These are phyloP conservation scores for Saguinus imperator DNA, from an alignment of 2,113 vertebrate species.

Conservation along the genomic window DNA sequence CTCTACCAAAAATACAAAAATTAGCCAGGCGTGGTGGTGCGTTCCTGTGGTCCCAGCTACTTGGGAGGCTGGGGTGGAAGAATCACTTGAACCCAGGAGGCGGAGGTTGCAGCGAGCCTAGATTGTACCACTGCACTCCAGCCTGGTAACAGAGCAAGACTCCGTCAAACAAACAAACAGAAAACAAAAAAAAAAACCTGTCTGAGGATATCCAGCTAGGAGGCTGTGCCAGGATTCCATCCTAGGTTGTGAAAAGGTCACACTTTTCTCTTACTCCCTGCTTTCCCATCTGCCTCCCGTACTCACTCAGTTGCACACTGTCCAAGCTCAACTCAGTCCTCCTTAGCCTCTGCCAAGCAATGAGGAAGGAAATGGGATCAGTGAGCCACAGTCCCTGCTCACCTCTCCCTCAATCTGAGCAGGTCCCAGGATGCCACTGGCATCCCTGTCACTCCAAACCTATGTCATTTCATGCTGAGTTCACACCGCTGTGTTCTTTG, in stretches of 20 bases:
- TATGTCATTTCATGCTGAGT: constrained; percentile 23
- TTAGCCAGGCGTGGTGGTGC: too few relatives aligned
- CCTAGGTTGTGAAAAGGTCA: not conserved
- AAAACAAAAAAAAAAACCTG: not conserved
- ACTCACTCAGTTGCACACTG: not conserved
- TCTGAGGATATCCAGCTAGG: not conserved
- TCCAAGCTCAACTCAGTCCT: not conserved
- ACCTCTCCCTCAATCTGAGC: not conserved
- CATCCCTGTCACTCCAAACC: not conserved
- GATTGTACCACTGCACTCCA: too few relatives aligned
- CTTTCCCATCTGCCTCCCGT: not conserved
- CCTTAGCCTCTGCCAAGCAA: not conserved
- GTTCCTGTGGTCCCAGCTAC: too few relatives aligned
- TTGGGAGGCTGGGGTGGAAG: too few relatives aligned
- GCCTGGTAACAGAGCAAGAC: too few relatives aligned
- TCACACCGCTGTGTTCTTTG: not conserved
- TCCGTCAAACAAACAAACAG: too few relatives aligned
- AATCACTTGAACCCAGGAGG: too few relatives aligned
- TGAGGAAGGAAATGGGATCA: not conserved
- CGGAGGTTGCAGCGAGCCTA: too few relatives aligned
- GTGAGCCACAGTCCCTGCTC: not conserved
- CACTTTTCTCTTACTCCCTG: too few relatives aligned
- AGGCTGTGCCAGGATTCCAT: not conserved
- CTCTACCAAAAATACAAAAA: too few relatives aligned
- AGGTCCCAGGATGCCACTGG: not conserved